These are phyloP conservation scores for Schizotus pectinicornis DNA, from an alignment of 2,888 invertebrate genomes.

Conservation along the genomic window DNA sequence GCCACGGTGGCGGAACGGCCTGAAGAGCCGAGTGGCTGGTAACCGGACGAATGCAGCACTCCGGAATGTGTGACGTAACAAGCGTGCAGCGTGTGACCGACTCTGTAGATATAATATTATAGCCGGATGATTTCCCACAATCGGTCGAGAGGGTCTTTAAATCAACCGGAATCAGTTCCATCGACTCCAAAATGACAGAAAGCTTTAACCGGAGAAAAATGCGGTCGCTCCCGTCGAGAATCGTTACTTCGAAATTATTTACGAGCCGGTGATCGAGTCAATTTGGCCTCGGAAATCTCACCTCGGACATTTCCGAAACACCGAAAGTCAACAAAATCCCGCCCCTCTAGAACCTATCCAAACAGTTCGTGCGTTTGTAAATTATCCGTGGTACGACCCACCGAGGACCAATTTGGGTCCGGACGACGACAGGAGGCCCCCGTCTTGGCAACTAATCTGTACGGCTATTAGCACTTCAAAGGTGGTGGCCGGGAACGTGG, in stretches of 20 bases:
- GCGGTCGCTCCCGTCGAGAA: no score
- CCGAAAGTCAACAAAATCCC: constrained; percentile 10
- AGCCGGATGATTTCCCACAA: background rate
- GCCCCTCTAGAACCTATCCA: constrained; percentile 6
- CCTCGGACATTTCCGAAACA: background rate
- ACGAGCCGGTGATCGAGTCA: no score
- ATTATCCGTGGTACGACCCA: constrained; percentile 7
- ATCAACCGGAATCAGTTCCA: background rate
- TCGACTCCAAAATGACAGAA: no score
- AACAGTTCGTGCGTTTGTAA: constrained; percentile 8
- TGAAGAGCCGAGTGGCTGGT: constrained; percentile 7
- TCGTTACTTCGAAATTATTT: no score
- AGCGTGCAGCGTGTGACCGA: constrained; percentile 43
- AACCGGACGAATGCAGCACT: constrained; percentile 10
- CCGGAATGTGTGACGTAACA: constrained; percentile 44
- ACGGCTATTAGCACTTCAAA: constrained; percentile 23
- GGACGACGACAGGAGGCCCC: constrained; percentile 4
- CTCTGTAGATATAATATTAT: constrained; percentile 8
- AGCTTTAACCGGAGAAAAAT: no score
- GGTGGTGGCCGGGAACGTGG: constrained; percentile 3
- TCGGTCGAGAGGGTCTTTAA: background rate
- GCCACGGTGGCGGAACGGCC: constrained; percentile 5
- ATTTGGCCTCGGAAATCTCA: no score
- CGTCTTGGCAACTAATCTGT: constrained; percentile 10
- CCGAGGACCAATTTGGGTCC: constrained; percentile 11